These are phyloP conservation scores for Malurus leucopterus DNA, from an alignment of 2,797 vertebrate genomes.

Conservation along the genomic window DNA sequence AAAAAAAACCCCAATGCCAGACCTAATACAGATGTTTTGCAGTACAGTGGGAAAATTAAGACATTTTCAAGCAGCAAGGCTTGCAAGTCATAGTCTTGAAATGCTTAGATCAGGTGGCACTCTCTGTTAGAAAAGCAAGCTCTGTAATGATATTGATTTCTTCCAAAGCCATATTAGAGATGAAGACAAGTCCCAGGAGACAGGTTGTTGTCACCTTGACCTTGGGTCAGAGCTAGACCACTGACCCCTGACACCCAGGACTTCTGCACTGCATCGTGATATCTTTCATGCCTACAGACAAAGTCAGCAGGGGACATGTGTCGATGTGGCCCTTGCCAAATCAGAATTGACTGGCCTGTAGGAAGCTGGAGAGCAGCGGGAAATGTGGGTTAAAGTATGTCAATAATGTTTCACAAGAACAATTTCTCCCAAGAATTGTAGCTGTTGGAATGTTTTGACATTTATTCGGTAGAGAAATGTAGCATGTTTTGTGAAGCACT, in stretches of 20 bases:
- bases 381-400: conserved; percentile 93
- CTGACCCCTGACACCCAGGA: conserved; percentile 74
- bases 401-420: conserved; percentile 95
- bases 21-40: conserved; percentile 17
- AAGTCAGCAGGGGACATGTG: conserved; percentile 67
- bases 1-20: background rate
- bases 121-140: conserved; percentile 64
- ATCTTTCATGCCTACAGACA: conserved; percentile 67
- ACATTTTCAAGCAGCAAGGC: conserved; percentile 41
- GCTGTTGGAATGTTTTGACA: conserved; percentile 86
- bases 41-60: conserved; percentile 56
- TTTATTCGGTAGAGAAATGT: conserved; percentile 81
- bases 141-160: conserved; percentile 87
- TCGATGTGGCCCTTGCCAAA: conserved; percentile 80
- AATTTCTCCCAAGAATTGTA: conserved; percentile 86
- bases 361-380: conserved; percentile 77
- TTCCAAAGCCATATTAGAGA: conserved; percentile 83
- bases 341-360: conserved; percentile 87
- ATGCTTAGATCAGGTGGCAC: conserved; percentile 73
- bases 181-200: conserved; percentile 78
- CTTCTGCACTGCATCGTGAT: conserved; percentile 62
- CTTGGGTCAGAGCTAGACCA: conserved; percentile 80
- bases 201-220: conserved; percentile 86
- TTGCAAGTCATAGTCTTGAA: conserved; percentile 17
- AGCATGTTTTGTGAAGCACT: conserved; percentile 81